Percentiles rank a stretch among this genome's conserved stretches.
Evolutionary conservation across 2,113 vertebrate genomes (phyloP).

Genomic region (Corydoras sp.): DNA sequence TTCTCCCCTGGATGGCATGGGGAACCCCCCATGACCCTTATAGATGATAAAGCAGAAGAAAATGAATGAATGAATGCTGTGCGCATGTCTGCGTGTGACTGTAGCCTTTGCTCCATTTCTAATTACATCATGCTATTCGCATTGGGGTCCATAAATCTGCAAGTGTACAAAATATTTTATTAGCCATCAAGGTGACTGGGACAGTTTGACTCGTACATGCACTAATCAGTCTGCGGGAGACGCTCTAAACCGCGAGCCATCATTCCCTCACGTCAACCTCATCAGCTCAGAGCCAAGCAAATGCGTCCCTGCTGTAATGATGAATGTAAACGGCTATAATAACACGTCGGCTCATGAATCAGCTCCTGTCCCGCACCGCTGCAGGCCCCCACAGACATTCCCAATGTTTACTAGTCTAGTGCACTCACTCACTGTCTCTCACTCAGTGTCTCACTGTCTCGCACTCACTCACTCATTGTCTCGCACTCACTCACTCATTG

Average conservation of each 20-base stretch:
- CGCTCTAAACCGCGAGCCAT: background rate
- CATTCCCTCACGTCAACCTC: constrained; percentile 20
- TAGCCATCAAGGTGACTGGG: constrained; percentile 28
- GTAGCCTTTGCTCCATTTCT: constrained; percentile 21
- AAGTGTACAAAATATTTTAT: constrained; percentile 13
- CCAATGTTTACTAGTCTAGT: too few species aligned
- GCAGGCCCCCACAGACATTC: background rate
- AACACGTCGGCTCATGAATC: background rate
- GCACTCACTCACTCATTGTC: too few species aligned
- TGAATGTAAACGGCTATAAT: background rate
- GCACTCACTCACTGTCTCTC: too few species aligned
- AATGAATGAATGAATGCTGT: background rate
- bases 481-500: too few species aligned
- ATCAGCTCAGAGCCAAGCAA: constrained; percentile 20
- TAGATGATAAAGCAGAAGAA: too few species aligned
- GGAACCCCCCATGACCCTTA: too few species aligned
- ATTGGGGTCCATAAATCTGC: constrained; percentile 1
- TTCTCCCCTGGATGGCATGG: too few species aligned
- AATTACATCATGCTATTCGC: constrained; percentile 29
- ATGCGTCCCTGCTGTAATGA: constrained; percentile 1
- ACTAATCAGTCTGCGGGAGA: constrained; percentile 7
- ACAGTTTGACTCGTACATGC: constrained; percentile 12
- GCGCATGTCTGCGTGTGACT: constrained; percentile 1
- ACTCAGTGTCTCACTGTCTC: too few species aligned
- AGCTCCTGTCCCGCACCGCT: background rate